phyloP scores from a whole-genome alignment of 2,113 vertebrate genomes.

The Toxotes chatareus region DNA sequence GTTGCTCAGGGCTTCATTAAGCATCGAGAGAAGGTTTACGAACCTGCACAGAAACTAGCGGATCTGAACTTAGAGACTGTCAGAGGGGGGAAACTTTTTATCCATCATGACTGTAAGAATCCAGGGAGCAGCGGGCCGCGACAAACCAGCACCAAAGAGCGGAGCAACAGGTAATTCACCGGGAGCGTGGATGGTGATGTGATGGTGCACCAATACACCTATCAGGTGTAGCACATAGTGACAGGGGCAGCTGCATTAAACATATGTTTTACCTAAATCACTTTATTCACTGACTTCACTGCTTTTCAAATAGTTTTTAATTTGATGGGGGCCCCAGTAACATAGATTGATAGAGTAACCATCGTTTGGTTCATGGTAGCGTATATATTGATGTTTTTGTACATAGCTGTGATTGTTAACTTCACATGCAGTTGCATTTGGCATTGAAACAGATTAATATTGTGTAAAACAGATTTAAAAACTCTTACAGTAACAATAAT shows the following conservation, averaged over 20 bases:
- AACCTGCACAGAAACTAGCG: not conserved
- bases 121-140: constrained; percentile 8
- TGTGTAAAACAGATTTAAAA: not conserved
- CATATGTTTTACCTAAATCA: not conserved
- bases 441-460: too few relatives aligned
- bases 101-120: constrained; percentile 55
- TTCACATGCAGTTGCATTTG: not conserved
- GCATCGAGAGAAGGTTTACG: not conserved
- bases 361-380: not conserved
- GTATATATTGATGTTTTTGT: not conserved
- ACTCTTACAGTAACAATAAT: not conserved
- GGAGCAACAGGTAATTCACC: constrained; percentile 50
- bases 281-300: too few relatives aligned
- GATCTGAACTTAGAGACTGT: not conserved
- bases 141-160: constrained; percentile 24
- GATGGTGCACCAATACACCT: not conserved
- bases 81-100: not conserved
- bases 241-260: not conserved
- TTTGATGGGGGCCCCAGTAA: too few relatives aligned
- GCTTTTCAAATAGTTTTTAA: too few relatives aligned
- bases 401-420: not conserved
- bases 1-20: not conserved
- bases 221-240: not conserved
- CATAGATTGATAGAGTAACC: too few relatives aligned
- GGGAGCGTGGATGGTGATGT: not conserved